phyloP scores from a whole-genome alignment of 2,797 vertebrate genomes.

The Acipenser transmontanus region DNA sequence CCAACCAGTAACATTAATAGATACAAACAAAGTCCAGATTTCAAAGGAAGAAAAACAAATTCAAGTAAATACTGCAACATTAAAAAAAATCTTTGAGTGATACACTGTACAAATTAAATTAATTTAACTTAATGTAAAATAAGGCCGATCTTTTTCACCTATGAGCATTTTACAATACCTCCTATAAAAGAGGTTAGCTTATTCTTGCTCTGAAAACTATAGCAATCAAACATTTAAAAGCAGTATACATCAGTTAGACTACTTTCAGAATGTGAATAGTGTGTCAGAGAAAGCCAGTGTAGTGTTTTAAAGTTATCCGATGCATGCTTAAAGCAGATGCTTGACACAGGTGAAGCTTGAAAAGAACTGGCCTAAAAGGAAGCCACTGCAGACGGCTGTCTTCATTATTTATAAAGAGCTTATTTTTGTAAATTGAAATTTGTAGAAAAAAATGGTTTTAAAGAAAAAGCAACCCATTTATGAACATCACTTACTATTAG shows the following conservation, averaged over 20 bases:
- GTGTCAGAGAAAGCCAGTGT: not conserved
- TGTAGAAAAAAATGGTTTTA: not conserved
- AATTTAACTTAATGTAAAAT: too few relatives aligned
- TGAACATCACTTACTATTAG: not conserved
- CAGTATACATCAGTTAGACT: not conserved
- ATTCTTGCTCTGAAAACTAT: not conserved
- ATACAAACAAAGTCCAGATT: too few relatives aligned
- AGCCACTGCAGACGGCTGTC: constrained; percentile 35
- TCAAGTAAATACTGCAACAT: too few relatives aligned
- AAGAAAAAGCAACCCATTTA: too few relatives aligned
- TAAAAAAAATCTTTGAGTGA: too few relatives aligned
- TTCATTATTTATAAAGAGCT: constrained; percentile 42
- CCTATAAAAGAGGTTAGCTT: not conserved
- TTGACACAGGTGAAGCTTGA: constrained; percentile 14
- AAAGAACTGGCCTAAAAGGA: constrained; percentile 15
- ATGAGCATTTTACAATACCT: not conserved
- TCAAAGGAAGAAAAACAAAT: too few relatives aligned
- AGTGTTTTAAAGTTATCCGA: not conserved
- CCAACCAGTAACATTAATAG: too few relatives aligned
- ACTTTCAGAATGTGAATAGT: not conserved
- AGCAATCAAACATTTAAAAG: not conserved
- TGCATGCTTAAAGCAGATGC: constrained; percentile 1
- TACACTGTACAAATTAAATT: too few relatives aligned
- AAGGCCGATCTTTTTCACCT: too few relatives aligned
- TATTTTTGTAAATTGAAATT: constrained; percentile 19